phyloP scores from a whole-genome alignment of 1,140 invertebrate genomes.

The Drosophila orena region DNA sequence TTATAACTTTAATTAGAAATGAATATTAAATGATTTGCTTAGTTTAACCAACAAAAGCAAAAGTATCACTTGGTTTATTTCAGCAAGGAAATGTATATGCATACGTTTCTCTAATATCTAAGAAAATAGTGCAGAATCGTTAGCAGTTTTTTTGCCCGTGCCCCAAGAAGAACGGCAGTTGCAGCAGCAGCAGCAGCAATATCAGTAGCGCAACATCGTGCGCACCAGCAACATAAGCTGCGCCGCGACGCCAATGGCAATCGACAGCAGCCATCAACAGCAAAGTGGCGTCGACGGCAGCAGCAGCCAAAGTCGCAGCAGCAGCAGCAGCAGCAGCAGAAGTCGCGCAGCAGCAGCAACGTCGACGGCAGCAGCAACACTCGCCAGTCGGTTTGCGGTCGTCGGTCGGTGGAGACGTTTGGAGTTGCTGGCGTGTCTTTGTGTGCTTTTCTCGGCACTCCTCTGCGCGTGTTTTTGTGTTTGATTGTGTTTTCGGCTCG shows the following conservation, averaged over 20 bases:
- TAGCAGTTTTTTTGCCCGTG: slow-evolving; percentile 7
- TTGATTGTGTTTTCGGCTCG: slow-evolving; percentile 5
- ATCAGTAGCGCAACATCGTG: slow-evolving; percentile 23
- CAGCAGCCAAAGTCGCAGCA: not conserved
- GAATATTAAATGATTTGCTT: too few relatives aligned
- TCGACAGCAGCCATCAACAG: slow-evolving; percentile 40
- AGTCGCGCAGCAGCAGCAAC: slow-evolving; percentile 21
- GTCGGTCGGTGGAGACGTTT: slow-evolving; percentile 51
- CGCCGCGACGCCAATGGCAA: slow-evolving; percentile 25
- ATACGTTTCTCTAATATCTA: not conserved
- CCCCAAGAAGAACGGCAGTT: slow-evolving; percentile 2
- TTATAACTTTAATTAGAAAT: too few relatives aligned
- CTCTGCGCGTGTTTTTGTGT: slow-evolving; percentile 44
- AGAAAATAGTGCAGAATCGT: not conserved
- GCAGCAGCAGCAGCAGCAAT: slow-evolving; percentile 19
- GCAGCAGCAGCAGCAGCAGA: slow-evolving; percentile 4
- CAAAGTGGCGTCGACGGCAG: not conserved
- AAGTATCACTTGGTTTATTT: too few relatives aligned
- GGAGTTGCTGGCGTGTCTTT: slow-evolving; percentile 14
- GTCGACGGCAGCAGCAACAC: slow-evolving; percentile 34
- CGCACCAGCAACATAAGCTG: slow-evolving; percentile 28
- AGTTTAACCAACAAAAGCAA: too few relatives aligned
- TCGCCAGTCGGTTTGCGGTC: slow-evolving; percentile 64
- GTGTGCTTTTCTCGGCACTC: slow-evolving; percentile 14
- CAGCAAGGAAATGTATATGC: not conserved